Percentiles rank a stretch among this genome's conserved stretches.
phyloP scores from a whole-genome alignment of 2,888 invertebrate species.

The Osmoderma eremita region DNA sequence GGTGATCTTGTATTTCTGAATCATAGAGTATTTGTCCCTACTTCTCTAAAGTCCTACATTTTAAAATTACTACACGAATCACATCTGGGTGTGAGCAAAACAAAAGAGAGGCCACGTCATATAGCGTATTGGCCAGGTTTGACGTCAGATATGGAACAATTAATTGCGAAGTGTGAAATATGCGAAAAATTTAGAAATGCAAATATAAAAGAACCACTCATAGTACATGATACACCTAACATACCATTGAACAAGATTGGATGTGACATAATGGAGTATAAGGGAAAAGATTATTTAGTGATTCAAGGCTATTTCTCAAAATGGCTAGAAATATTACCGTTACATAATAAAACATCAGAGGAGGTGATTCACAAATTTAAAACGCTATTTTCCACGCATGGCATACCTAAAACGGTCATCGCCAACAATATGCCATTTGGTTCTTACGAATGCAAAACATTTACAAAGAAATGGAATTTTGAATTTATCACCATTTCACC shows the following conservation, averaged over 20 bases:
- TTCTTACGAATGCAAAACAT: neutral
- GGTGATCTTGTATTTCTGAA: constrained; percentile 43
- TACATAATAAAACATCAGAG: neutral
- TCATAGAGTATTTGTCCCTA: constrained; percentile 43
- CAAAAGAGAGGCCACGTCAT: constrained; percentile 33
- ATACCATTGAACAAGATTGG: constrained; percentile 6
- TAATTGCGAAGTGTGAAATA: neutral
- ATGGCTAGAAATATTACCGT: neutral
- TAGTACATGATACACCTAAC: neutral
- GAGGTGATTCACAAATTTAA: too few relatives aligned
- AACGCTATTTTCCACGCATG: too few relatives aligned
- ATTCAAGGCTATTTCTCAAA: neutral
- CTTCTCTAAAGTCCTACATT: constrained; percentile 38
- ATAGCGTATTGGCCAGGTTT: neutral
- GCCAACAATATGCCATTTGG: too few relatives aligned
- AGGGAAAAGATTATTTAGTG: neutral
- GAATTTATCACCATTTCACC: neutral
- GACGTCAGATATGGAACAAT: neutral
- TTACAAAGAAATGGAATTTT: neutral
- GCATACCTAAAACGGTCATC: too few relatives aligned
- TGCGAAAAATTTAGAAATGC: neutral
- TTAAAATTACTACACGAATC: constrained; percentile 44
- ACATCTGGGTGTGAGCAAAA: constrained; percentile 45
- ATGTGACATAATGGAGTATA: neutral
- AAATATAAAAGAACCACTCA: constrained; percentile 3